Conservation (phyloP, 2,113 vertebrate species). For the Xiphorhynchus elegans region DNA sequence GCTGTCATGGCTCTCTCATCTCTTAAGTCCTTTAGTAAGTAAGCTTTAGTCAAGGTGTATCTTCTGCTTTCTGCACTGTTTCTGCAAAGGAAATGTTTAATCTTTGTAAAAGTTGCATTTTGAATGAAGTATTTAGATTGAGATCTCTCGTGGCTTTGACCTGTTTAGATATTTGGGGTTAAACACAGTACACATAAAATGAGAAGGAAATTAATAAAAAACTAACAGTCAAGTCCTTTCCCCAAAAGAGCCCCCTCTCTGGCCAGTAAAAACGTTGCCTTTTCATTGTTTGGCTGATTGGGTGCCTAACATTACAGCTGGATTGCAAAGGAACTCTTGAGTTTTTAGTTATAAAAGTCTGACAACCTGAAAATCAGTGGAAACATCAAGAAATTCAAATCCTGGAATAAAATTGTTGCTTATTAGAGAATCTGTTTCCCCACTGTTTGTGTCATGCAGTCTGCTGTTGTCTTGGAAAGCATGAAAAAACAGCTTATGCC, state of each 20-base stretch:
- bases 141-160: background rate
- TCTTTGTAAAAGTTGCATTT: background rate
- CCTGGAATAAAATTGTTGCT: background rate
- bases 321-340: background rate
- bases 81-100: background rate
- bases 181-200: background rate
- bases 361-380: background rate
- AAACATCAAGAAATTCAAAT: background rate
- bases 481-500: background rate
- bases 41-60: background rate
- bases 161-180: background rate
- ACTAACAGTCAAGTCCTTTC: background rate
- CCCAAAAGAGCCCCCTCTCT: background rate
- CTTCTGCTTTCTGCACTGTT: background rate
- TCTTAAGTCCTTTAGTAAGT: background rate
- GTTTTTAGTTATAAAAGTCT: background rate
- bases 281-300: background rate
- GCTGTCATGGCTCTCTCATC: background rate
- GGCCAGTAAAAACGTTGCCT: background rate
- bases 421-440: background rate
- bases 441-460: background rate
- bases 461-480: background rate
- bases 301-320: background rate
- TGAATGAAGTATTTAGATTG: background rate
- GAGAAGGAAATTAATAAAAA: background rate